Evolutionary conservation across 2,888 invertebrate genomes (phyloP), one percentile per base, ranked within the genome.

Genomic region (Hofmannophila pseudospretella): DNA sequence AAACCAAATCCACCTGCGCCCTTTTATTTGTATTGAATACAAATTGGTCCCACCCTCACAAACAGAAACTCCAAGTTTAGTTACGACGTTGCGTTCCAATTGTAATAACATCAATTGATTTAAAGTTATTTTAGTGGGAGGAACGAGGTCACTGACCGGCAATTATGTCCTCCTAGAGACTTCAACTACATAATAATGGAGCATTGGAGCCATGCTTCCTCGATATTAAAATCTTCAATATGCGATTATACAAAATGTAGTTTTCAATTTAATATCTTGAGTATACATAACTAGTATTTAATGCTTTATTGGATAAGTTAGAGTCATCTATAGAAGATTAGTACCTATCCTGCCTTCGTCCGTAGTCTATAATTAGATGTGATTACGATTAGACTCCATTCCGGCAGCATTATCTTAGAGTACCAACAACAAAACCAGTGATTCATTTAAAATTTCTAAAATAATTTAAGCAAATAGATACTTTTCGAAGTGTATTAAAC

Each of bases 51-150:
- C 57, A 61, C 64, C 67, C 64, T 64, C 54, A 65, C 58, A 60
- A 64, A 35, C 66, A 61, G 59, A 66, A 62, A 62, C 61, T 65
- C 23, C 36, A 64, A 66, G 70, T 74, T 70, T 23, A 23, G 23
- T 23, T n/a, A 75, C 73, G 61, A 67, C 70, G 70, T 69, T 70
- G 68, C 73, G 72, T 73, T 73, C 75, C 80, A 80, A 78, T 82
- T 80, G 82, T 84, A 81, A 80, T 82, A 84, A 79, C 80, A 77
- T 80, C 85, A 85, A 85, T 85, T 85, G 84, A 84, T 84, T 82
- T 82, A 85, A 82, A 71, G 74, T 73, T 82, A 75, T 82, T 81
- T 84, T 81, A 85, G 80, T 84, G 67, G 81, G 75, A 79, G 81
- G 76, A 79, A 75, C 67, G 78, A 68, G 85, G 84, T 81, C 84